phyloP scores from a whole-genome alignment of 2,888 invertebrate genomes.

The Silvanus unidentatus region DNA sequence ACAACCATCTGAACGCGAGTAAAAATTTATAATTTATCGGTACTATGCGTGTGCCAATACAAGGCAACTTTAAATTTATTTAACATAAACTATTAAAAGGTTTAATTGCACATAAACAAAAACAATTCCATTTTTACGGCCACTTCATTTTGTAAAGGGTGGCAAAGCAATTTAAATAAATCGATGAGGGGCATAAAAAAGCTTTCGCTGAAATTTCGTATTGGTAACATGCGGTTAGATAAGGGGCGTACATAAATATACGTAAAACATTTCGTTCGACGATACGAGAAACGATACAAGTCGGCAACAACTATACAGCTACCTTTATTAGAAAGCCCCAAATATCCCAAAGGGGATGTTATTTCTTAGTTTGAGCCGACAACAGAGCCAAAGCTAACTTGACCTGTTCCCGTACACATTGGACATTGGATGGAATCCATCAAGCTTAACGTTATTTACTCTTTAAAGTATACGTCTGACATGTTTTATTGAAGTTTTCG shows the following conservation, averaged over 20 bases:
- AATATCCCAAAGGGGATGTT: constrained; percentile 21
- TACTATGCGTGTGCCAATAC: too few relatives aligned
- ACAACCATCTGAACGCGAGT: too few relatives aligned
- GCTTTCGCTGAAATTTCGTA: constrained; percentile 3
- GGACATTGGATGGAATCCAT: constrained; percentile 19
- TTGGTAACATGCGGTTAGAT: constrained; percentile 6
- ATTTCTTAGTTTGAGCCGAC: constrained; percentile 20
- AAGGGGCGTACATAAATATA: constrained; percentile 6
- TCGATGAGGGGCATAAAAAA: constrained; percentile 2
- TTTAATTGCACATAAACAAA: constrained; percentile 1
- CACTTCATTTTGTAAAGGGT: not conserved
- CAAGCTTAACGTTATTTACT: constrained; percentile 24
- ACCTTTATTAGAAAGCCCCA: constrained; percentile 11
- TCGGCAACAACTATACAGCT: not conserved
- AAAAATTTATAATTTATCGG: too few relatives aligned
- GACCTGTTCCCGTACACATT: constrained; percentile 14
- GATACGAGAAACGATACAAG: not conserved
- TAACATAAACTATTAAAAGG: too few relatives aligned
- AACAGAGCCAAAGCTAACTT: constrained; percentile 13
- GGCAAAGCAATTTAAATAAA: constrained; percentile 4
- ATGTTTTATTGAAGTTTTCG: constrained; percentile 17
- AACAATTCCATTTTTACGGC: not conserved
- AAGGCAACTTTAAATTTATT: too few relatives aligned
- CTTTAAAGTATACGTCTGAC: constrained; percentile 18
- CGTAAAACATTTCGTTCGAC: constrained; percentile 5